These are phyloP conservation scores for Drosophila pallidifrons DNA, from an alignment of 1,140 invertebrate genomes.

Conservation along the genomic window DNA sequence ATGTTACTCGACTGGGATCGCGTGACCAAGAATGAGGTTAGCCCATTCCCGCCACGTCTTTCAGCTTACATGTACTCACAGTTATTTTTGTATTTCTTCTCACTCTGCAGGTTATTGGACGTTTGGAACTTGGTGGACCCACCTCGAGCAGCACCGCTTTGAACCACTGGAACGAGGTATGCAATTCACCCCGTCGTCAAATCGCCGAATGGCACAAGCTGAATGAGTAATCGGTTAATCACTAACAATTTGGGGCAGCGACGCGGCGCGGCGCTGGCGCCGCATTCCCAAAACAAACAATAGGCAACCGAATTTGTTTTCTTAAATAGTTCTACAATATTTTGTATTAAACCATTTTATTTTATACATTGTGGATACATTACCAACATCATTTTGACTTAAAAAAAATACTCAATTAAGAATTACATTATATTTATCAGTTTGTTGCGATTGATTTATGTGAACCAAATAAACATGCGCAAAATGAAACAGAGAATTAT, in stretches of 20 bases:
- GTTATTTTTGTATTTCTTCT: neutral
- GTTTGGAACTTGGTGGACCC: conserved; percentile 94
- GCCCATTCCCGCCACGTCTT: conserved; percentile 11
- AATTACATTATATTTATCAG: conserved; percentile 7
- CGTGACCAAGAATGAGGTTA: conserved; percentile 98
- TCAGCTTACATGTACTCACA: neutral
- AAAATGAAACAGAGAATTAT: neutral
- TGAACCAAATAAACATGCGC: neutral
- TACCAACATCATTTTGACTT: neutral
- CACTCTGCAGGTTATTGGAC: conserved; percentile 92
- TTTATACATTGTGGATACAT: conserved; percentile 25
- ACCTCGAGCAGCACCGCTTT: conserved; percentile 92
- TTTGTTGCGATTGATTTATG: conserved; percentile 5
- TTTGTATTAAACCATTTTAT: conserved; percentile 14
- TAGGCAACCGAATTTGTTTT: conserved; percentile 35
- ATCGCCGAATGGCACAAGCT: conserved; percentile 99
- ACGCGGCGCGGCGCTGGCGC: conserved; percentile 71
- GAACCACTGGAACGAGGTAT: conserved; percentile 98
- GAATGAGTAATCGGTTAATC: conserved; percentile 89
- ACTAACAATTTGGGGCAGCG: conserved; percentile 24
- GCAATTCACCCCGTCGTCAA: conserved; percentile 97
- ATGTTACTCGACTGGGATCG: conserved; percentile 98
- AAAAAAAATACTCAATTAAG: neutral
- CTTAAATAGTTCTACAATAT: neutral
- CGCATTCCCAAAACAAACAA: conserved; percentile 29